A percentile compares a stretch with the other conserved stretches of the same genome.
Evolutionary conservation across 2,797 vertebrate genomes (phyloP).

Genomic region (Mallotus villosus): DNA sequence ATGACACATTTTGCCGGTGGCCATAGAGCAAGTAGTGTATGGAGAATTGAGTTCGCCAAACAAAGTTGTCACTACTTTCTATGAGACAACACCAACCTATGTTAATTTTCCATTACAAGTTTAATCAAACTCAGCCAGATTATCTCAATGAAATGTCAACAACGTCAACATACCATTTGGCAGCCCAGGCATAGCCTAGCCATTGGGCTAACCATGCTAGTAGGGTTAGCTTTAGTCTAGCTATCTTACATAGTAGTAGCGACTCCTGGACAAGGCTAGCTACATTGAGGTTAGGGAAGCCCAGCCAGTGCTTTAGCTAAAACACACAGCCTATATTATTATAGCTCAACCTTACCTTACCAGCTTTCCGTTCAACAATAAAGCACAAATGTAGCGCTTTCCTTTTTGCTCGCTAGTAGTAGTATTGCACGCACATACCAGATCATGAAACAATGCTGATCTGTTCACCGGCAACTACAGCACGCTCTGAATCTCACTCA

Average conservation of each 20-base stretch:
- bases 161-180: too few species aligned
- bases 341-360: too few species aligned
- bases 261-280: too few species aligned
- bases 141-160: too few species aligned
- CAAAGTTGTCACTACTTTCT: conserved; percentile 2
- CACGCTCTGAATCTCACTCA: conserved; percentile 26
- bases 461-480: conserved; percentile 34
- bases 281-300: neutral
- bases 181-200: too few species aligned
- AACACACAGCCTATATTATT: neutral
- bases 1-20: neutral
- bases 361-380: neutral
- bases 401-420: neutral
- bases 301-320: neutral
- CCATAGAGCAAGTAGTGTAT: neutral
- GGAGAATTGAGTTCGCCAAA: neutral
- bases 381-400: neutral
- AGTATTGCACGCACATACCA: neutral
- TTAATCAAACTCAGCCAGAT: too few species aligned
- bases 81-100: neutral
- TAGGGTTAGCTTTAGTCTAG: too few species aligned
- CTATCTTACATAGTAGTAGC: too few species aligned
- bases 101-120: too few species aligned
- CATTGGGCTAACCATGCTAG: too few species aligned
- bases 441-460: conserved; percentile 8